Evolutionary conservation across 2,113 vertebrate species (phyloP), one percentile per base, ranked within the genome.

Genomic region (Anser cygnoides): DNA sequence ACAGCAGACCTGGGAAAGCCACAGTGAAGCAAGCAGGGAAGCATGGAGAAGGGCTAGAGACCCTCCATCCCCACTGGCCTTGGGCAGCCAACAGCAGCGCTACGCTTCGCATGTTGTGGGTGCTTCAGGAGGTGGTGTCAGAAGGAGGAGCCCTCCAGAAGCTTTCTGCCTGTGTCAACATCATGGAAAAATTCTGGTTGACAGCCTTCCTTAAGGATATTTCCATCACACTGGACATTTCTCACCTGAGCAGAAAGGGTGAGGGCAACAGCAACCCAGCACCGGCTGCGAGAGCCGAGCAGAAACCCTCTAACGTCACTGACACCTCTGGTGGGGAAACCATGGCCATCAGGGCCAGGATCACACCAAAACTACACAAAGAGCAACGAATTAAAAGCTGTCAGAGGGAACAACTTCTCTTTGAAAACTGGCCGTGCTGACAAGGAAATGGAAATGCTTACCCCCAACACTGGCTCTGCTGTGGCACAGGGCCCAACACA

Each of bases 201-300:
- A 95, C 92, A 90, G 75, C 39, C 29, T 92, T 94, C 74, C 67
- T 95, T 76, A 61, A n/a, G 54, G 83, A 21, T 76, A 62, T 39
- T 85, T 93, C 67, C 21, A 61, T 80, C 78, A 61, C 52, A 63
- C 8, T 2, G 0, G 88, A 61, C 11, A 83, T 52, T 43, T 95
- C 82, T 63, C 74, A 93, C 72, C 31, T 0, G 22, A 91, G 81
- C 41, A 39, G 87, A 28, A 75, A 77, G 20, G 65, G 7, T 0
- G 1, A 75, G 58, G 52, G 37, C 78, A 81, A 25, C 0, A 0
- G 61, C 68, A 62, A 63, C 0, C 1, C 0, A 0, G 23, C 16
- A 14, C 62, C 3, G 3, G 23, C 19, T 44, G n/a, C 50, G 61
- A 71, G 80, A 92, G 68, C 25, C 1, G 50, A 52, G 50, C 50